Conservation (phyloP, 2,113 vertebrate species). For the Lycocorax pyrrhopterus region DNA sequence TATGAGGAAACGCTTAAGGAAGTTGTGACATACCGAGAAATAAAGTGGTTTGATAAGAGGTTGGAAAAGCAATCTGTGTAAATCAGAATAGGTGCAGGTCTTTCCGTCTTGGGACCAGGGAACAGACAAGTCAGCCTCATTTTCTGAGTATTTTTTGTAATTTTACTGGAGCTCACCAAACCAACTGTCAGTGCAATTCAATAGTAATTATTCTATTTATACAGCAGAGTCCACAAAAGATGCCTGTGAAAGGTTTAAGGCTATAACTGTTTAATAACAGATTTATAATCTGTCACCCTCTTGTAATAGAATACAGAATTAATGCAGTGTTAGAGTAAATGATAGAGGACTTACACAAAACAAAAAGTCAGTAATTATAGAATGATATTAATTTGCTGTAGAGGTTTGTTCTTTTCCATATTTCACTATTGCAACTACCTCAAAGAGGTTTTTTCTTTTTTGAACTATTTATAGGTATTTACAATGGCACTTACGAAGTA, state of each 20-base stretch:
- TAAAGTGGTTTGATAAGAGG: not conserved
- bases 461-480: not conserved
- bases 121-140: not conserved
- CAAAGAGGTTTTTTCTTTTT: not conserved
- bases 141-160: not conserved
- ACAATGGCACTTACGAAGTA: not conserved
- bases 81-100: not conserved
- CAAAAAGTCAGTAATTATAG: not conserved
- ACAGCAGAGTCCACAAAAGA: not conserved
- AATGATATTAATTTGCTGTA: not conserved
- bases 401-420: not conserved
- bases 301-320: not conserved
- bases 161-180: not conserved
- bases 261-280: not conserved
- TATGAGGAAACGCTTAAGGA: not conserved
- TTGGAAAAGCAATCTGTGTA: not conserved
- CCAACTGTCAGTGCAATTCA: not conserved
- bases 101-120: not conserved
- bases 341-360: not conserved
- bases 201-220: not conserved
- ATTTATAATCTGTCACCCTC: not conserved
- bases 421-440: not conserved
- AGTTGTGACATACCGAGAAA: not conserved
- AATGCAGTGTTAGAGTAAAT: not conserved
- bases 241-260: not conserved